Evolutionary conservation across 2,113 vertebrate genomes (phyloP), one percentile per base, ranked within the genome.

Genomic region (Jaculus jaculus): DNA sequence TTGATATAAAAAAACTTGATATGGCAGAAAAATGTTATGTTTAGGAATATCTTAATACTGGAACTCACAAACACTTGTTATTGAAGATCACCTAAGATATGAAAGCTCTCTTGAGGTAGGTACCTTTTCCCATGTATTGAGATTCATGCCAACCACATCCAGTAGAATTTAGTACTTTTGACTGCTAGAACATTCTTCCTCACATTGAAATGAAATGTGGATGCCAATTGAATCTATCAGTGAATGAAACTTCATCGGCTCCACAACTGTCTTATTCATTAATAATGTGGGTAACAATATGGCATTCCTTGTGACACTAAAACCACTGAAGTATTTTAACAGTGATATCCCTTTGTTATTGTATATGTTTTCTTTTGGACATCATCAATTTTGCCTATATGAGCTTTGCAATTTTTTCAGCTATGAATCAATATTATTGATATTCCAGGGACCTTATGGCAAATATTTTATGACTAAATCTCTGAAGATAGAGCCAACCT

Each of bases 31-130:
- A 84, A 28, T 32, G 47, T 63, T 37, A 37, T 42, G 68, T 74
- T 89, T 23, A 78, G 60, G 84, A 89, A 42, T 60, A 79, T 39
- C n/a, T 69, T 83, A 82, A 86, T 73, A 78, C 21, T 91, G 28
- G 34, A 37, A 71, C 5, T 85, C 34, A 85, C 9, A 16, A 54
- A 42, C 7, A 2, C 26, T 85, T 66, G 54, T 10, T 66, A 71
- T 82, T 77, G 71, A 85, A 2, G 79, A 28, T 63, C 8, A 42
- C 15, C 15, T 82, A 72, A 72, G 11, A n/a, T 66, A 73, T 3
- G 3, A 86, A 26, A 93, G 18, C 42, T 0, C 30, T 91, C 78
- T 72, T 77, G 30, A 72, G 26, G 8, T 89, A 86, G 23, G 34
- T 54, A 0, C 12, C 32, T 42, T 13, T 2, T 17, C 30, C 8